phyloP scores from a whole-genome alignment of 2,797 vertebrate genomes.

The Scyliorhinus canicula region DNA sequence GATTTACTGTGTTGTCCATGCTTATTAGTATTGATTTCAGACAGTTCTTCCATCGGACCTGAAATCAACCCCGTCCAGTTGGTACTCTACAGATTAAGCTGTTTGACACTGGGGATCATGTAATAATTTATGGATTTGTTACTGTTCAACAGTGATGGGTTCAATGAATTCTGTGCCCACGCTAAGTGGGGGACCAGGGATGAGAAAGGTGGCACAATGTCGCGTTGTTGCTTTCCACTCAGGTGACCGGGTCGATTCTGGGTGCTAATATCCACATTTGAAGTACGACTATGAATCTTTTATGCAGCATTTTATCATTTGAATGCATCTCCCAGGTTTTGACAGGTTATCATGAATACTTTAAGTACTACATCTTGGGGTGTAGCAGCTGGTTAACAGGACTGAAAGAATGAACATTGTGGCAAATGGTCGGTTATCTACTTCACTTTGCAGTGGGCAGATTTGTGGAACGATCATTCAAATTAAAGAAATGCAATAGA shows the following conservation, averaged over 20 bases:
- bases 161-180: not conserved
- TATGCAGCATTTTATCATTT: not conserved
- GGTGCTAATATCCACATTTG: not conserved
- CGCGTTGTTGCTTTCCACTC: not conserved
- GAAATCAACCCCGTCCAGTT: not conserved
- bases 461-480: not conserved
- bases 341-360: not conserved
- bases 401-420: constrained; percentile 1
- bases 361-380: not conserved
- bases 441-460: not conserved
- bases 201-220: not conserved
- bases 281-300: not conserved
- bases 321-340: not conserved
- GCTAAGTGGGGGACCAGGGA: not conserved
- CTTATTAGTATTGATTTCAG: constrained; percentile 19
- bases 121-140: constrained; percentile 1
- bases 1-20: not conserved
- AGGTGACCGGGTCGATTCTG: not conserved
- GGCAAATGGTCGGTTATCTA: not conserved
- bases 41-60: not conserved
- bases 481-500: not conserved
- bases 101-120: not conserved
- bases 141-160: not conserved
- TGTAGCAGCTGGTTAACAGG: too few relatives aligned
- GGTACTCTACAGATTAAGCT: not conserved